phyloP scores from a whole-genome alignment of 2,888 invertebrate species.

The Acronicta alni region DNA sequence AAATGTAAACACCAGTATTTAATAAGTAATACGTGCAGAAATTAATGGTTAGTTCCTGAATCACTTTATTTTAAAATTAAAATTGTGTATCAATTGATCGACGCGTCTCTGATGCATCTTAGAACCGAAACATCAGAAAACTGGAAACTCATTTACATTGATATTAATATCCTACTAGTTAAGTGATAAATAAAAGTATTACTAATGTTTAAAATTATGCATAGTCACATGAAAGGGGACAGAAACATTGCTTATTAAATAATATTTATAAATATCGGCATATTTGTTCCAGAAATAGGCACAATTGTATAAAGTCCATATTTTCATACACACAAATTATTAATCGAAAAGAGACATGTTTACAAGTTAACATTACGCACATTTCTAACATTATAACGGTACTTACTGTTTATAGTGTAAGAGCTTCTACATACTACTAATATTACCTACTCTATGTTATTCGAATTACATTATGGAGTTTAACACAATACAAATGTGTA shows the following conservation, averaged over 20 bases:
- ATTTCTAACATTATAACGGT: constrained; percentile 31
- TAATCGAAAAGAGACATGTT: constrained; percentile 44
- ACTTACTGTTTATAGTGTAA: constrained; percentile 45
- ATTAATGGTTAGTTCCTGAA: constrained; percentile 61
- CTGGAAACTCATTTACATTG: constrained; percentile 67
- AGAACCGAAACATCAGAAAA: constrained; percentile 80
- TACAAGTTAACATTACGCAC: constrained; percentile 41
- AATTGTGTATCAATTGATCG: constrained; percentile 85
- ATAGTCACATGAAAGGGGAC: constrained; percentile 73
- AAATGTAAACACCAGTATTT: constrained; percentile 44
- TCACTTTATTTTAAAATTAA: constrained; percentile 68
- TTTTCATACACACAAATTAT: constrained; percentile 61
- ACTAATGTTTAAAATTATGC: constrained; percentile 78
- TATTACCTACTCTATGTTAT: constrained; percentile 49
- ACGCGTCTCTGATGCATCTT: constrained; percentile 75
- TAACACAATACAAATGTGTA: constrained; percentile 53
- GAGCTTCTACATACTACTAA: constrained; percentile 40
- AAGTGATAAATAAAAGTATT: constrained; percentile 76
- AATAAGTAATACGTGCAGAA: constrained; percentile 56
- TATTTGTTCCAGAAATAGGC: constrained; percentile 60
- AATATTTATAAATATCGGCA: constrained; percentile 63
- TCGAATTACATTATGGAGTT: constrained; percentile 42
- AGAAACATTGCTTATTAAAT: constrained; percentile 65
- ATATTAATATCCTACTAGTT: constrained; percentile 68
- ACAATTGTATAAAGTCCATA: constrained; percentile 59